A percentile compares a stretch with the other conserved stretches of the same genome.
phyloP scores from a whole-genome alignment of 1,140 invertebrate species.

The Riptortus pedestris region DNA sequence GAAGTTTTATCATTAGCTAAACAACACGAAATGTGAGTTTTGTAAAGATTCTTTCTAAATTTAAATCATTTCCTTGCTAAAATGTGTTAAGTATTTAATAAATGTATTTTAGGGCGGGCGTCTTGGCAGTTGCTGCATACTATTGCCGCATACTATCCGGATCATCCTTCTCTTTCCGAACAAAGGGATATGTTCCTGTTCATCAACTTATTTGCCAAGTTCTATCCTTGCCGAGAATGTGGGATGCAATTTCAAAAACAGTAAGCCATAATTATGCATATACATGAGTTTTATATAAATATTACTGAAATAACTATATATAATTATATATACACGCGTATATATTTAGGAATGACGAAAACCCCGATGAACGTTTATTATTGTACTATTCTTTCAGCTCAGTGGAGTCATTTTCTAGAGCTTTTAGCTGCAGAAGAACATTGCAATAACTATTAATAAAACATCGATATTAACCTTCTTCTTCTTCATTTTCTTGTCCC shows the following conservation, averaged over 20 bases:
- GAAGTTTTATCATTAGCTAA: neutral
- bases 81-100: neutral
- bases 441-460: no score
- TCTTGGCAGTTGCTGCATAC: conserved; percentile 94
- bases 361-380: no score
- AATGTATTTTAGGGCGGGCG: conserved; percentile 44
- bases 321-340: no score
- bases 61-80: neutral
- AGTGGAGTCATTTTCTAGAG: no score
- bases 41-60: neutral
- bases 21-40: neutral
- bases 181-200: conserved; percentile 73
- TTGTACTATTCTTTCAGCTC: no score
- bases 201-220: conserved; percentile 73
- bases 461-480: no score
- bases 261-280: no score
- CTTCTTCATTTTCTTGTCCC: no score
- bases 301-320: no score
- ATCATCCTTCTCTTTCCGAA: conserved; percentile 62
- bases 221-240: conserved; percentile 91
- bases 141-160: conserved; percentile 91
- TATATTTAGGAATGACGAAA: no score
- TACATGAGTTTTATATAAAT: no score
- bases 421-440: no score
- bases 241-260: conserved; percentile 78